Percentiles rank a stretch among this genome's conserved stretches.
Evolutionary conservation across 2,888 invertebrate species (phyloP).

Genomic region (Cerceris rybyensis): DNA sequence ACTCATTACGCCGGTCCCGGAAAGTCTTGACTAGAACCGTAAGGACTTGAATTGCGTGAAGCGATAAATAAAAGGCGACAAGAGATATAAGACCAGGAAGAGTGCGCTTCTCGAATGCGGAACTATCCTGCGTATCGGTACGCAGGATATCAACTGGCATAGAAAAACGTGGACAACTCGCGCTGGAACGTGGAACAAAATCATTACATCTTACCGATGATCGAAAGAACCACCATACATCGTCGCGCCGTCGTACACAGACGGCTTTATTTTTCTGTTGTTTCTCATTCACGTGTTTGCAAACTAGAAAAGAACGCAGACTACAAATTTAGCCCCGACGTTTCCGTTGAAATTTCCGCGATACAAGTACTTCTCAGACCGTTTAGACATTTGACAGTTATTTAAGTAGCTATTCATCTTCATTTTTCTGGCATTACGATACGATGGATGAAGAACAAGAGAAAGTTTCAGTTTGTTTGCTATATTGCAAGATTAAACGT

Average conservation of each 20-base stretch:
- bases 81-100: slow-evolving; percentile 66
- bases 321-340: neutral
- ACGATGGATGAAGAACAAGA: too few relatives aligned
- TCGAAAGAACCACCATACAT: slow-evolving; percentile 63
- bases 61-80: slow-evolving; percentile 71
- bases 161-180: slow-evolving; percentile 61
- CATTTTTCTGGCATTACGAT: too few relatives aligned
- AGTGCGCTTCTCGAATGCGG: slow-evolving; percentile 61
- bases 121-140: slow-evolving; percentile 55
- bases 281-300: slow-evolving; percentile 21
- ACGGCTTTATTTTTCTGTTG: slow-evolving; percentile 43
- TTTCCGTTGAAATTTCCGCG: neutral
- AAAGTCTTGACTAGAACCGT: slow-evolving; percentile 62
- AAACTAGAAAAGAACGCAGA: neutral
- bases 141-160: slow-evolving; percentile 29
- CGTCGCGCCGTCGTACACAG: slow-evolving; percentile 35
- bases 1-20: slow-evolving; percentile 61
- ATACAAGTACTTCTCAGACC: neutral
- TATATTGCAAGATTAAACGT: too few relatives aligned
- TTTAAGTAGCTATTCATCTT: too few relatives aligned
- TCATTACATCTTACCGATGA: slow-evolving; percentile 56
- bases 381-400: too few relatives aligned
- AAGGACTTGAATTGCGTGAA: slow-evolving; percentile 66
- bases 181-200: slow-evolving; percentile 65
- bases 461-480: too few relatives aligned